Evolutionary conservation across 2,888 invertebrate genomes (phyloP), one percentile per base, ranked within the genome.

Genomic region (Catonia carolina): DNA sequence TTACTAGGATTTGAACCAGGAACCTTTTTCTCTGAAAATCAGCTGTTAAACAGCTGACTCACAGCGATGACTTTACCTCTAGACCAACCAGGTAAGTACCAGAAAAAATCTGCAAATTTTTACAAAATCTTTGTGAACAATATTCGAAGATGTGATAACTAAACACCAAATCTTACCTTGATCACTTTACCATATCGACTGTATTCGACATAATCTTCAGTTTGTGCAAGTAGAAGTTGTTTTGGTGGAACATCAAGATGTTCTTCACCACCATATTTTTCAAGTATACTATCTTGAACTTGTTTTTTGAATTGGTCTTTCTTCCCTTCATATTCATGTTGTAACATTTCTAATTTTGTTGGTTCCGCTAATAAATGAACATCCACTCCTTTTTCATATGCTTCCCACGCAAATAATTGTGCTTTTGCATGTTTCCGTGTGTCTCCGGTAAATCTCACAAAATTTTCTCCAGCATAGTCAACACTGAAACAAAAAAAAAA

Each of bases 401-500:
- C 96, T 69, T 97, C 95, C 97, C 98, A 98, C 2, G 97, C 96
- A 79, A 98, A 98, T 69, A 94, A 71, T 71, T 98, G 97, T 14
- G 94, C 91, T 12, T 83, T 83, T 1, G 94, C 90, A 73, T 98
- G 97, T 58, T 84, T 80, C 37, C 82, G 79, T 1, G 98, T 97
- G 74, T 98, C 98, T 10, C 99, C 99, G 36, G 90, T 85, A 72
- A 90, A 93, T 2, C 98, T 82, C 1, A 89, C 89, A 76, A 94
- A 95, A 75, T 99, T 99, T 75, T 99, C 99, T 23, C 99, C 99
- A 17, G 86, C 82, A 75, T 93, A 98, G 67, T 89, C 87, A 48
- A 78, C 76, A 61, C 80, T 80, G 67, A 39, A 71, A 69, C 58
- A 45, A 41, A 47, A 50, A 52, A 7, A 14, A 47, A 12, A 36